Evolutionary conservation across 2,888 invertebrate species (phyloP).

Genomic region (Aphidius colemani): DNA sequence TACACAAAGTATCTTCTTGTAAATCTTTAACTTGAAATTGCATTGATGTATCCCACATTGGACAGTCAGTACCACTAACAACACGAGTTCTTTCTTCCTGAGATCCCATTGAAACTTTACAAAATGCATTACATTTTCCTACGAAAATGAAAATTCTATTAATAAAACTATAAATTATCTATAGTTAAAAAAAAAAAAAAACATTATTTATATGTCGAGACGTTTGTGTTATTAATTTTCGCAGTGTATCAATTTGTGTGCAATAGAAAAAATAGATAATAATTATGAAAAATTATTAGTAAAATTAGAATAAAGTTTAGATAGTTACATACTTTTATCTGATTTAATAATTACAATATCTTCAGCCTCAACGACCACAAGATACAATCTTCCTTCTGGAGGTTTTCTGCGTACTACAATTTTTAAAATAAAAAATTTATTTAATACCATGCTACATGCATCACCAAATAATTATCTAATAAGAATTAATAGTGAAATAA

Average conservation of each 20-base stretch:
- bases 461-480: not conserved
- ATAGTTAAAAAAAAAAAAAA: not conserved
- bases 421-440: slow-evolving; percentile 39
- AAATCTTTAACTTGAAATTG: slow-evolving; percentile 75
- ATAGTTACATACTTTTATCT: slow-evolving; percentile 42
- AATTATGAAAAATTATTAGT: not conserved
- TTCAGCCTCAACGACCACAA: slow-evolving; percentile 58
- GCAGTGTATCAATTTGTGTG: slow-evolving; percentile 8
- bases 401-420: slow-evolving; percentile 59
- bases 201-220: not conserved
- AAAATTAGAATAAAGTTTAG: not conserved
- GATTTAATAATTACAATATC: slow-evolving; percentile 47
- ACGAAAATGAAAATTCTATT: slow-evolving; percentile 18
- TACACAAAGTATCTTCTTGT: slow-evolving; percentile 70
- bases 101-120: slow-evolving; percentile 74
- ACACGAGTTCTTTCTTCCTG: slow-evolving; percentile 73
- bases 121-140: slow-evolving; percentile 74
- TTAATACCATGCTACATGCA: too few relatives aligned
- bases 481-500: slow-evolving; percentile 22
- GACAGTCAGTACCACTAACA: slow-evolving; percentile 64
- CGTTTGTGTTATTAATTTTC: not conserved
- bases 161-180: not conserved
- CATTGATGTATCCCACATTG: slow-evolving; percentile 77
- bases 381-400: slow-evolving; percentile 55
- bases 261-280: slow-evolving; percentile 5